Conservation (phyloP, 2,888 invertebrate genomes). For the Drosophila pegasa region DNA sequence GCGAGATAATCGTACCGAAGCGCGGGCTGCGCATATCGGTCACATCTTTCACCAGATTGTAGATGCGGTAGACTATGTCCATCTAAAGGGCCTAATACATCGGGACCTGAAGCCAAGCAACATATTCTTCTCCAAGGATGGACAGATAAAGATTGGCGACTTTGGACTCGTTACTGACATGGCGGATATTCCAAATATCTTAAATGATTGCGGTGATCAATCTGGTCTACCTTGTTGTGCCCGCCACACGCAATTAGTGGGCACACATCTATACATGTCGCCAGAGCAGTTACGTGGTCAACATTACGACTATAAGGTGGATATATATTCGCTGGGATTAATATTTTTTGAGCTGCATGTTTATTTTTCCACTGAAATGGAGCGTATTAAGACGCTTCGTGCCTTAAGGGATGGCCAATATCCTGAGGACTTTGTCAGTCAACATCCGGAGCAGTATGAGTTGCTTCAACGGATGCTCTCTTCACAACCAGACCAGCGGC, state of each 20-base stretch:
- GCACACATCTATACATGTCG: constrained; percentile 98
- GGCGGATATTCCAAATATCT: constrained; percentile 86
- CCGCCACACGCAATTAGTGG: constrained; percentile 88
- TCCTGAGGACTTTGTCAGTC: constrained; percentile 88
- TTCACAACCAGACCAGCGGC: constrained; percentile 89
- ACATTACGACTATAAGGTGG: constrained; percentile 95
- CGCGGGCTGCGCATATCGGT: constrained; percentile 86
- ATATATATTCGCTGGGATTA: constrained; percentile 97
- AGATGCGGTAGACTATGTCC: constrained; percentile 97
- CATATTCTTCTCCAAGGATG: constrained; percentile 96
- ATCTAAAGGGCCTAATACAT: constrained; percentile 96
- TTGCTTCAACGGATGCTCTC: constrained; percentile 92
- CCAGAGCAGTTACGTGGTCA: constrained; percentile 94
- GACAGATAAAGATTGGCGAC: constrained; percentile 97
- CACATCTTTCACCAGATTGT: constrained; percentile 95
- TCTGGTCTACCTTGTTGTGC: constrained; percentile 80
- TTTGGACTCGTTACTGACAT: constrained; percentile 98
- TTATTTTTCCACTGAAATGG: constrained; percentile 96
- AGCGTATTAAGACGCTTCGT: constrained; percentile 90
- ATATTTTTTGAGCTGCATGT: constrained; percentile 96
- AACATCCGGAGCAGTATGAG: constrained; percentile 89
- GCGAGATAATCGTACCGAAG: constrained; percentile 86
- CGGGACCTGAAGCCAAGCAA: constrained; percentile 98
- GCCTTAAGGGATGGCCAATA: constrained; percentile 89
- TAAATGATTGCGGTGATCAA: constrained; percentile 76